These are phyloP conservation scores for Oppia nitens DNA, from an alignment of 1,140 invertebrate species.

Conservation along the genomic window DNA sequence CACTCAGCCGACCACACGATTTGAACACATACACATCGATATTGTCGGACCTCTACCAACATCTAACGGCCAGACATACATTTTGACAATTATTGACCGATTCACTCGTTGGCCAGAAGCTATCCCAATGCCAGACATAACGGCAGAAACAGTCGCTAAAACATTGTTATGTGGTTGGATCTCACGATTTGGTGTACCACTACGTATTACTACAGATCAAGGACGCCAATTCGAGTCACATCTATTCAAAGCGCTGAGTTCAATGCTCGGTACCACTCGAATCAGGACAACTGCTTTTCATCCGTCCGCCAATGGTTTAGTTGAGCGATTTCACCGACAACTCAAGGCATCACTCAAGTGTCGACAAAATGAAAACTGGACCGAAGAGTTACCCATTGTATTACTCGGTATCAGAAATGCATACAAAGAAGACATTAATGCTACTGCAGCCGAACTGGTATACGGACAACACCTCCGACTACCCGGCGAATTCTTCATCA, in stretches of 20 bases:
- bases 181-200: constrained; percentile 23
- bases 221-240: constrained; percentile 30
- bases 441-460: constrained; percentile 18
- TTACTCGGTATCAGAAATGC: constrained; percentile 23
- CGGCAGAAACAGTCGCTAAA: constrained; percentile 25
- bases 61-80: constrained; percentile 25
- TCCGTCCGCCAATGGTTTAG: constrained; percentile 26
- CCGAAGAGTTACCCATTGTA: neutral
- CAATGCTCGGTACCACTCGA: neutral
- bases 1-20: constrained; percentile 12
- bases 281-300: constrained; percentile 17
- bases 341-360: neutral
- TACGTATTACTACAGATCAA: constrained; percentile 27
- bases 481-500: no score
- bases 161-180: constrained; percentile 28
- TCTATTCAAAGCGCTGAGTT: constrained; percentile 13
- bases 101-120: constrained; percentile 32
- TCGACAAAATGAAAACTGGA: neutral
- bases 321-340: no score
- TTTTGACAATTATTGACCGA: constrained; percentile 30
- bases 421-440: constrained; percentile 23
- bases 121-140: constrained; percentile 26
- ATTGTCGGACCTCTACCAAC: constrained; percentile 31
- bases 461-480: constrained; percentile 20
- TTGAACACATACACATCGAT: constrained; percentile 34